A percentile compares a stretch with the other conserved stretches of the same genome.
phyloP scores from a whole-genome alignment of 64 coral and sea anemone species.

The Dendrophyllia cribrosa region DNA sequence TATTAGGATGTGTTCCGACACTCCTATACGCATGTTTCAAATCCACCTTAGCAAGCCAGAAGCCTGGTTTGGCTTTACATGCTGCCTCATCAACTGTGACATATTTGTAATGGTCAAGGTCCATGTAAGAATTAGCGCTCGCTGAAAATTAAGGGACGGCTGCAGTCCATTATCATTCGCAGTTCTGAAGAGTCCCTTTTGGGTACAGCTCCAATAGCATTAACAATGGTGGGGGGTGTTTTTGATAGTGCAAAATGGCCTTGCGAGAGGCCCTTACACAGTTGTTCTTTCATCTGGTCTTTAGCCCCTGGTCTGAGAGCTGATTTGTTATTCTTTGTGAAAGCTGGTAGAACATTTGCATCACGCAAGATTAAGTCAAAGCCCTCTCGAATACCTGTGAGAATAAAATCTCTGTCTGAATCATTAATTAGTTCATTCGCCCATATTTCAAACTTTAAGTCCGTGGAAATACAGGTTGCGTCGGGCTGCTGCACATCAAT shows the following conservation, averaged over 20 bases:
- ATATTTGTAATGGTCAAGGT: conserved; percentile 10
- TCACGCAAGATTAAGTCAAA: conserved; percentile 55
- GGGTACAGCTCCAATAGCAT: conserved; percentile 46
- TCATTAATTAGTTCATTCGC: conserved; percentile 58
- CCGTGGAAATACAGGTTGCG: conserved; percentile 74
- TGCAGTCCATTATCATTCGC: conserved; percentile 34
- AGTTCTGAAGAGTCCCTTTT: conserved; percentile 22
- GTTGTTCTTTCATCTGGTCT: conserved; percentile 3
- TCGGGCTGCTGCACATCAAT: conserved; percentile 62
- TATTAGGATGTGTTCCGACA: conserved; percentile 57
- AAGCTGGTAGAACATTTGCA: not conserved
- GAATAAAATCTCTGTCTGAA: conserved; percentile 56
- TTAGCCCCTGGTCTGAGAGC: not conserved
- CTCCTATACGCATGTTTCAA: conserved; percentile 47
- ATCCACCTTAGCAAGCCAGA: conserved; percentile 54
- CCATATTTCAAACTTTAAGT: conserved; percentile 67
- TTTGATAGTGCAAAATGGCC: conserved; percentile 24
- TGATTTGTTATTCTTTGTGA: conserved; percentile 44
- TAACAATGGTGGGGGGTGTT: conserved; percentile 18
- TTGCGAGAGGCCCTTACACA: not conserved
- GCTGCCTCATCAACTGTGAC: conserved; percentile 21
- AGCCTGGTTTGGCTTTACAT: not conserved
- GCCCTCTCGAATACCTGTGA: conserved; percentile 43
- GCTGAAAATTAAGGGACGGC: not conserved
- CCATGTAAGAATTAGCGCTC: not conserved